Evolutionary conservation across 2,113 vertebrate species (phyloP).

Genomic region (Bolborhynchus lineola): DNA sequence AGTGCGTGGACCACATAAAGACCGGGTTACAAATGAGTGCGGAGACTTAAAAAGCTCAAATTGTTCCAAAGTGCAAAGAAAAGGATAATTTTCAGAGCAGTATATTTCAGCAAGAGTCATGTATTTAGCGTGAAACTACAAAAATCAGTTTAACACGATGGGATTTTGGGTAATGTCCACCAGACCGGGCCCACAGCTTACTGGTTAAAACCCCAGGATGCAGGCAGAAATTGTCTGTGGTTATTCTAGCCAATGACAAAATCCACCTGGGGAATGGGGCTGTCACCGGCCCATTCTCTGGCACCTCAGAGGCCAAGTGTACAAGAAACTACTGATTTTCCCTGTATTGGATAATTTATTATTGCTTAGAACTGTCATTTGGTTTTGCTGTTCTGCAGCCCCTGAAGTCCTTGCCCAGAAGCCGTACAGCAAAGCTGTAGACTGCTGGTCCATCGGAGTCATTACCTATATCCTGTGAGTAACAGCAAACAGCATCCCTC

Average conservation of each 20-base stretch:
- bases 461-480: conserved; percentile 96
- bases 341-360: fast-evolving
- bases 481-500: not conserved
- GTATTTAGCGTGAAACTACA: not conserved
- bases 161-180: not conserved
- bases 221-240: not conserved
- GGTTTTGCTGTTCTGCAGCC: conserved; percentile 71
- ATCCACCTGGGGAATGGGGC: not conserved
- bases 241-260: not conserved
- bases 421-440: conserved; percentile 93
- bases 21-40: not conserved
- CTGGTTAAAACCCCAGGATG: not conserved
- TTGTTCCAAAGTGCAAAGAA: not conserved
- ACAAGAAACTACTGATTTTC: not conserved
- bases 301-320: not conserved
- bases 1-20: fast-evolving
- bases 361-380: not conserved
- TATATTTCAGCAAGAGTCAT: not conserved
- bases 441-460: conserved; percentile 97
- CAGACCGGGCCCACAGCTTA: not conserved
- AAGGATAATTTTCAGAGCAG: not conserved
- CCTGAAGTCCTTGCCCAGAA: conserved; percentile 92
- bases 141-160: not conserved
- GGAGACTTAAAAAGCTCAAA: not conserved
- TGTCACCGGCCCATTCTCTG: not conserved